These are phyloP conservation scores for Drosophila athabasca DNA, from an alignment of 1,140 invertebrate species.

Conservation along the genomic window DNA sequence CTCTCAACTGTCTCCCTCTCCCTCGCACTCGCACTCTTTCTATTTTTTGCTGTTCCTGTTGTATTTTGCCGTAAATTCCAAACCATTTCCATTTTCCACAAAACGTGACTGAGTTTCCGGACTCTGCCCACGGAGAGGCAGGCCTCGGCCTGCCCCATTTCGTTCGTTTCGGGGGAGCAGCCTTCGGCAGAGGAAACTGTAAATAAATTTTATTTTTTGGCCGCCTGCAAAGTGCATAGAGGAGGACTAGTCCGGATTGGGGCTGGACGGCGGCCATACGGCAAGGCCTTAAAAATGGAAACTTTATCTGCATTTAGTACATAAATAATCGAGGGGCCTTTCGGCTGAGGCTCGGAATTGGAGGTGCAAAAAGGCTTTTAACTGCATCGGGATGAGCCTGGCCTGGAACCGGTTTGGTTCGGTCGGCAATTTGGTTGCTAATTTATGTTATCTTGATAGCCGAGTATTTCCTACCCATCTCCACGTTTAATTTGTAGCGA, in stretches of 20 bases:
- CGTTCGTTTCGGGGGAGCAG: conserved; percentile 4
- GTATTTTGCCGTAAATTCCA: conserved; percentile 57
- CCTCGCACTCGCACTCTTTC: conserved; percentile 12
- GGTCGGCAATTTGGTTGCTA: conserved; percentile 15
- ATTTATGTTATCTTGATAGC: conserved; percentile 38
- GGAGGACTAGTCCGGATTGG: conserved; percentile 17
- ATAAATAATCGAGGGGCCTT: conserved; percentile 55
- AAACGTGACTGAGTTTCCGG: conserved; percentile 60
- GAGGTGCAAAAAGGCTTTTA: conserved; percentile 55
- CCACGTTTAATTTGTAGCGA: conserved; percentile 1
- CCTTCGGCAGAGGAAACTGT: conserved; percentile 37
- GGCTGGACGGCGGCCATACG: neutral
- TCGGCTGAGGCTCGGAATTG: conserved; percentile 5
- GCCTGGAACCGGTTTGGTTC: neutral
- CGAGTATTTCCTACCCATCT: conserved; percentile 14
- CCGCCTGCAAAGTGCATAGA: conserved; percentile 50
- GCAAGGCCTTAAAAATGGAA: conserved; percentile 43
- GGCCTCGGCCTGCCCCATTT: conserved; percentile 34
- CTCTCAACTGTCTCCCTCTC: too few relatives aligned
- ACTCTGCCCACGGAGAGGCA: neutral
- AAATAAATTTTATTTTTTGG: conserved; percentile 70
- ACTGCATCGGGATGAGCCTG: conserved; percentile 20
- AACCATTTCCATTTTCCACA: conserved; percentile 62
- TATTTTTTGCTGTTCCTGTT: conserved; percentile 16
- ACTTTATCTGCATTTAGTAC: conserved; percentile 74